Evolutionary conservation across 2,888 invertebrate genomes (phyloP).

Genomic region (Pogonocherus hispidulus): DNA sequence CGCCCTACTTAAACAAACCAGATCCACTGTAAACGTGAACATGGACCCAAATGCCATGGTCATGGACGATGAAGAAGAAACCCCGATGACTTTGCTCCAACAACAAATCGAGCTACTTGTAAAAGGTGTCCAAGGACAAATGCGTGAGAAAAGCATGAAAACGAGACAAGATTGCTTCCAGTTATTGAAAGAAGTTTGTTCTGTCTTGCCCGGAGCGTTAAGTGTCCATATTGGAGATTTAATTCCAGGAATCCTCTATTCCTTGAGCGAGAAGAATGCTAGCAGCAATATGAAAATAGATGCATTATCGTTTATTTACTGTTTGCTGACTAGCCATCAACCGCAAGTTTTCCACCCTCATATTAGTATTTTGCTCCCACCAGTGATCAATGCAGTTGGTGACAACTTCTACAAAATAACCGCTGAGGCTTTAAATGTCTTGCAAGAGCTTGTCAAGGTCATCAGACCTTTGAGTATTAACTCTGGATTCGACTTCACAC

Average conservation of each 20-base stretch:
- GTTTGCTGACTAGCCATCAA: conserved; percentile 84
- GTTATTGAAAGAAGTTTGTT: conserved; percentile 90
- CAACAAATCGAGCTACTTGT: conserved; percentile 84
- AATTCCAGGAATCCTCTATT: conserved; percentile 91
- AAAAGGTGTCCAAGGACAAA: conserved; percentile 88
- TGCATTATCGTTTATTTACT: conserved; percentile 91
- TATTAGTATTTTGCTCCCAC: conserved; percentile 83
- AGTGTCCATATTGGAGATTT: conserved; percentile 81
- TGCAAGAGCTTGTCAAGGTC: conserved; percentile 95
- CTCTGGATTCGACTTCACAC: conserved; percentile 78
- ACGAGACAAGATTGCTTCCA: conserved; percentile 93
- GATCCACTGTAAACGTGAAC: conserved; percentile 76
- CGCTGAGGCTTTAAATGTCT: conserved; percentile 93
- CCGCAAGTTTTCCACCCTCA: conserved; percentile 86
- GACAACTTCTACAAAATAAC: conserved; percentile 99
- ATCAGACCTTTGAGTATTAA: conserved; percentile 84
- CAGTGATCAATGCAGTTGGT: conserved; percentile 89
- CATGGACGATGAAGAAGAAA: conserved; percentile 73
- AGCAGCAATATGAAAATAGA: conserved; percentile 99
- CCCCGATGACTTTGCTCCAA: conserved; percentile 75
- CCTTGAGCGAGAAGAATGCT: conserved; percentile 91
- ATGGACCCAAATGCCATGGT: conserved; percentile 78
- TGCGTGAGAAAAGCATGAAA: conserved; percentile 89
- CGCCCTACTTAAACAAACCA: conserved; percentile 91
- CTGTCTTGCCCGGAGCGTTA: conserved; percentile 90